A percentile compares a stretch with the other conserved stretches of the same genome.
Conservation (phyloP, 2,113 vertebrate species). For the Narcine bancroftii region DNA sequence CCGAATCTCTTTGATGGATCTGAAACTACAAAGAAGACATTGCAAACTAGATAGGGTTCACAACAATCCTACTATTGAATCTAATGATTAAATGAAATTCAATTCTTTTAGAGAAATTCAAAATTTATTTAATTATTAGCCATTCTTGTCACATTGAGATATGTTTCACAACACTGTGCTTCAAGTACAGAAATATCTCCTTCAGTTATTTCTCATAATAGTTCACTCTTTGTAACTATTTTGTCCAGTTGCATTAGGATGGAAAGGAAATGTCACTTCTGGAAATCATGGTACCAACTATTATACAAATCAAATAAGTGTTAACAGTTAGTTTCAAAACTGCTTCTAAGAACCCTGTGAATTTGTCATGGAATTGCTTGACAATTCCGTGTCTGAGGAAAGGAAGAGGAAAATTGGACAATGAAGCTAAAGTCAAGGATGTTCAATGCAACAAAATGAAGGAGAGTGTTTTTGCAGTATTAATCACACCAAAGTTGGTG, state of each 20-base stretch:
- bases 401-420: neutral
- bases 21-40: too few relatives aligned
- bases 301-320: constrained; percentile 13
- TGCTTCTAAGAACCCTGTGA: neutral
- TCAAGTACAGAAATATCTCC: neutral
- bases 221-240: neutral
- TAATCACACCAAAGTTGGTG: neutral
- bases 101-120: too few relatives aligned
- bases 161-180: too few relatives aligned
- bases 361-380: neutral
- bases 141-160: too few relatives aligned
- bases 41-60: too few relatives aligned
- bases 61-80: too few relatives aligned
- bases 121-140: too few relatives aligned
- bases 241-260: neutral
- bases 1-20: too few relatives aligned
- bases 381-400: neutral
- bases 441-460: neutral
- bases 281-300: neutral
- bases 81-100: too few relatives aligned
- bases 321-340: neutral
- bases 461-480: neutral
- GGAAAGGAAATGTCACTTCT: neutral
- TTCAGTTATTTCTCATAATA: neutral
- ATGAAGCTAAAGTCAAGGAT: neutral